A percentile compares a stretch with the other conserved stretches of the same genome.
phyloP scores from a whole-genome alignment of 2,113 vertebrate genomes.

The Amia ocellicauda region DNA sequence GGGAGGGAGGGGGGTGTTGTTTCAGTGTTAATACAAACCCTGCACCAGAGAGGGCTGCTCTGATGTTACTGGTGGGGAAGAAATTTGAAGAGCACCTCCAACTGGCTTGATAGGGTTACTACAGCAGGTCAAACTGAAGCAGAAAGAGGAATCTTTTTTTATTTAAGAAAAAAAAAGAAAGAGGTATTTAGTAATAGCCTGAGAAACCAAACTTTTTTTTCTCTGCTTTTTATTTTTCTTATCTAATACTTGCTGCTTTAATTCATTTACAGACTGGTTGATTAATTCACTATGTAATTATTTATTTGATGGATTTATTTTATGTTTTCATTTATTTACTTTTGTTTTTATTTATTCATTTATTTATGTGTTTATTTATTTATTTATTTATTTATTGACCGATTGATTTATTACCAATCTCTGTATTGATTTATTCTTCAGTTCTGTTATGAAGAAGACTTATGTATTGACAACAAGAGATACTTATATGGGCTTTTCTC shows the following conservation, averaged over 20 bases:
- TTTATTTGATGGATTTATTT: conserved; percentile 48
- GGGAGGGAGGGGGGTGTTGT: conserved; percentile 52
- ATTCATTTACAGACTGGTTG: conserved; percentile 63
- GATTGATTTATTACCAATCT: conserved; percentile 33
- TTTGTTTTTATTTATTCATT: conserved; percentile 49
- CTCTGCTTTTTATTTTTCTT: conserved; percentile 62
- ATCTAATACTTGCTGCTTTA: conserved; percentile 70
- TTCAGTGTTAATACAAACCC: conserved; percentile 57
- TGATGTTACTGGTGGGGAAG: conserved; percentile 52
- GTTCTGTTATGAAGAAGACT: conserved; percentile 40
- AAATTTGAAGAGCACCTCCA: conserved; percentile 50
- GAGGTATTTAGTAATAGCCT: conserved; percentile 65
- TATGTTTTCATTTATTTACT: conserved; percentile 52
- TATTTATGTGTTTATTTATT: no score
- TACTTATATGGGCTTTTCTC: conserved; percentile 74
- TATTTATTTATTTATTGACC: conserved; percentile 25
- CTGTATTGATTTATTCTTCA: conserved; percentile 38
- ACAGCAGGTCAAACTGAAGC: conserved; percentile 64
- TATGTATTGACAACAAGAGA: conserved; percentile 64
- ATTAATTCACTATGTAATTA: conserved; percentile 62
- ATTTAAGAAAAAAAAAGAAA: conserved; percentile 39
- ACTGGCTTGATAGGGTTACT: conserved; percentile 55
- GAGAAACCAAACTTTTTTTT: conserved; percentile 69
- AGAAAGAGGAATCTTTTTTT: conserved; percentile 64
- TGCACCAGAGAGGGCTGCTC: conserved; percentile 61